phyloP scores from a whole-genome alignment of 1,140 invertebrate genomes.

The Brachionus rotundiformis region DNA sequence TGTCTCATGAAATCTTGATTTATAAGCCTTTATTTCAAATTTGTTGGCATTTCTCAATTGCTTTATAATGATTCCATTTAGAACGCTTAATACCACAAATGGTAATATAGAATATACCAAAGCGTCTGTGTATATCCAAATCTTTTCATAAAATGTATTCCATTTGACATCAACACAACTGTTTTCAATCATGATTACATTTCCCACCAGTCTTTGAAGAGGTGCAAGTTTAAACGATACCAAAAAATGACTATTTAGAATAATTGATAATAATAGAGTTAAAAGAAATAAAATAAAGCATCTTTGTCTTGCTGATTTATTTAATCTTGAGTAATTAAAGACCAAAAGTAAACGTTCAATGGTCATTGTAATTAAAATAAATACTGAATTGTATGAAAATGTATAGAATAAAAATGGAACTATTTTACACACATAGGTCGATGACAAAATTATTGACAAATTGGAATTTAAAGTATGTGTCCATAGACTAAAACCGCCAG shows the following conservation, averaged over 20 bases:
- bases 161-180: neutral
- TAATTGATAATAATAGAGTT: neutral
- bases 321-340: neutral
- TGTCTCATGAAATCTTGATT: neutral
- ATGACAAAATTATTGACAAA: neutral
- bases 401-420: constrained; percentile 20
- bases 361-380: neutral
- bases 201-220: neutral
- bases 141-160: neutral
- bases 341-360: neutral
- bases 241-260: constrained; percentile 4
- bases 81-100: neutral
- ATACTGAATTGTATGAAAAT: neutral
- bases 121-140: neutral
- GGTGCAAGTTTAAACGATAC: neutral
- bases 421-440: neutral
- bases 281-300: neutral
- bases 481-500: neutral
- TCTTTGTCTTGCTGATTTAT: neutral
- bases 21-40: neutral
- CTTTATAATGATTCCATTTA: neutral
- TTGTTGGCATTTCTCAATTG: neutral
- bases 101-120: neutral
- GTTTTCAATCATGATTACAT: neutral
- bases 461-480: neutral